Evolutionary conservation across 2,113 vertebrate species (phyloP), one percentile per base, ranked within the genome.

Genomic region (Anser brachyrhynchus): DNA sequence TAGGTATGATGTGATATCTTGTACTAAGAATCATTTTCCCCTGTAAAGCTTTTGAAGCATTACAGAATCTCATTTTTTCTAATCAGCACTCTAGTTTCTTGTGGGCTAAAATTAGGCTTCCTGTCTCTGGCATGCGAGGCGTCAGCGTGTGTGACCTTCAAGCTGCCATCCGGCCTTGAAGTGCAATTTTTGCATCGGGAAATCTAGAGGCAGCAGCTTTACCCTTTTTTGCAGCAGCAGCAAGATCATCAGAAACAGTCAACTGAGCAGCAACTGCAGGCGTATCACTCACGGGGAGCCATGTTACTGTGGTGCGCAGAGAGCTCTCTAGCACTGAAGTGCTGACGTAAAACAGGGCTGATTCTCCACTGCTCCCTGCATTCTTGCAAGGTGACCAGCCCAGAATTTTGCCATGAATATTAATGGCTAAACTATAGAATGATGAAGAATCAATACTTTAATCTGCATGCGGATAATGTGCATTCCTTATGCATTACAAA

Each of bases 131-230:
- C 93, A 95, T 93, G 74, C 9, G 55, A 96, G 80, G 76, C 91
- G 65, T 96, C 93, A 96, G 92, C 4, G 52, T 85, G 94, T 94
- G 92, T 96, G 94, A 97, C 96, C 96, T 96, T 97, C 95, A 97
- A 95, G 93, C 93, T 96, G 96, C 95, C 92, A 97, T 93, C 93
- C 90, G 85, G 94, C 96, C 95, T 96, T 96, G 95, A 97, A 95
- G 94, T 95, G 91, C 95, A 96, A 90, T 96, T 94, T 96, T 97
- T 97, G 96, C 91, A 94, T 96, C 44, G 72, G 95, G 95, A 96
- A 95, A 93, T 96, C 91, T 95, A 85, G 83, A 95, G 94, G 93
- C 95, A 97, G 95, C 94, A 96, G 89, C 95, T 94, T 89, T 92
- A 71, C 82, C 67, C 69, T 73, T 67, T 92, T 93, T 69, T 80